phyloP scores from a whole-genome alignment of 2,797 vertebrate genomes.

The Antrozous pallidus region DNA sequence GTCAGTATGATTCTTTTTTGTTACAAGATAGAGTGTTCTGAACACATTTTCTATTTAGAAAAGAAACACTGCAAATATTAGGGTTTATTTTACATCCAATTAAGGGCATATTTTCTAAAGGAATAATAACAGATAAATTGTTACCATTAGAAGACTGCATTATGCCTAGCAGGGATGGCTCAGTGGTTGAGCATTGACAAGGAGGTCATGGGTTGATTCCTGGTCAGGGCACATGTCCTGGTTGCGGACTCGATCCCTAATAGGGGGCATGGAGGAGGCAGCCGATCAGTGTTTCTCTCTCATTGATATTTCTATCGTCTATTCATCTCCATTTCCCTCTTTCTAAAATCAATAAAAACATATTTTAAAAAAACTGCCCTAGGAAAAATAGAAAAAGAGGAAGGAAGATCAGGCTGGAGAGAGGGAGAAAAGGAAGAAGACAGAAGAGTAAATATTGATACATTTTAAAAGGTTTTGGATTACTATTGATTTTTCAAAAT shows the following conservation, averaged over 20 bases:
- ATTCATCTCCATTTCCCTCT: too few relatives aligned
- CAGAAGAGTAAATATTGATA: not conserved
- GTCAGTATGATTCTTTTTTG: not conserved
- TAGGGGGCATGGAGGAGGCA: too few relatives aligned
- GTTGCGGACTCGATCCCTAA: too few relatives aligned
- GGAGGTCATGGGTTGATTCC: too few relatives aligned
- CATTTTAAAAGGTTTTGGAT: not conserved
- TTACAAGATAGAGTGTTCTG: not conserved
- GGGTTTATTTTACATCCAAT: not conserved
- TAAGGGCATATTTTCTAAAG: not conserved
- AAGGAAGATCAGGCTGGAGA: not conserved
- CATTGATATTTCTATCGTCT: too few relatives aligned
- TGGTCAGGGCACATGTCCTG: too few relatives aligned
- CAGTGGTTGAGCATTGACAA: too few relatives aligned
- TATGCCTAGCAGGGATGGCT: too few relatives aligned
- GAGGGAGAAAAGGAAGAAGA: rapidly evolving
- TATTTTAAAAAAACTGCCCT: not conserved
- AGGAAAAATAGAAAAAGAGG: not conserved
- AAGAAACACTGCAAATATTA: not conserved
- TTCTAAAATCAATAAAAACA: too few relatives aligned
- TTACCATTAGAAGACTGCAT: not conserved
- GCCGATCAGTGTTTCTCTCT: too few relatives aligned
- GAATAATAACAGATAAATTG: not conserved
- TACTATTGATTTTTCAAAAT: not conserved
- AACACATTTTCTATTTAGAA: not conserved